Conservation (phyloP, 2,888 invertebrate species). For the Platycnemis pennipes region DNA sequence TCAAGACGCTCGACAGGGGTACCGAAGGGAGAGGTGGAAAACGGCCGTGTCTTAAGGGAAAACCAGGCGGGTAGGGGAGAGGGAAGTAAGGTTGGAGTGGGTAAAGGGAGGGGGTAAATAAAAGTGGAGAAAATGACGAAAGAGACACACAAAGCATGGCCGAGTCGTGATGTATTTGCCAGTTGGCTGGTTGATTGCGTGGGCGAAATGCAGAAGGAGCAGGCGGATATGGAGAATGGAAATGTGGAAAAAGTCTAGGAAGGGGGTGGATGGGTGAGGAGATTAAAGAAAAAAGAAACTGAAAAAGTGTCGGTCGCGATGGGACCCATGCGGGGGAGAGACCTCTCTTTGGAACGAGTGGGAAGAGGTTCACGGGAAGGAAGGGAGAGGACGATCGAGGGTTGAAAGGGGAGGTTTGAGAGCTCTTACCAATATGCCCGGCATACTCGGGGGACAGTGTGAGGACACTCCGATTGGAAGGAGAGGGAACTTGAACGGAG, state of each 20-base stretch:
- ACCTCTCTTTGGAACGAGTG: neutral
- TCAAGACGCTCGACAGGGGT: neutral
- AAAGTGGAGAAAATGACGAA: slow-evolving; percentile 15
- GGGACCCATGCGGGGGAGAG: neutral
- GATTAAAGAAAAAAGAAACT: slow-evolving; percentile 1
- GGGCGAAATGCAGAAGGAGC: slow-evolving; percentile 27
- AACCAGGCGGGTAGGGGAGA: too few species aligned
- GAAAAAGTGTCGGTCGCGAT: neutral
- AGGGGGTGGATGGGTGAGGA: neutral
- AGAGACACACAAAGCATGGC: neutral
- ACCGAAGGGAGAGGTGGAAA: neutral
- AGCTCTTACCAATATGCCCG: too few species aligned
- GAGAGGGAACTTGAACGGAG: neutral
- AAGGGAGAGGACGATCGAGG: neutral
- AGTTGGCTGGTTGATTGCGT: slow-evolving; percentile 60
- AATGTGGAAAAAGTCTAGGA: slow-evolving; percentile 2
- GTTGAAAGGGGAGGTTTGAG: neutral
- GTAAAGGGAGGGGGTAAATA: neutral
- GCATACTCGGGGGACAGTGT: neutral
- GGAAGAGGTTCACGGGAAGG: neutral
- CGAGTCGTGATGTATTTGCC: slow-evolving; percentile 55
- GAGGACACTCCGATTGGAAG: neutral
- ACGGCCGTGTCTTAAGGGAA: too few species aligned
- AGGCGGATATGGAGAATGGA: slow-evolving; percentile 41
- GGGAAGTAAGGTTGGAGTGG: neutral